Percentiles rank a stretch among this genome's conserved stretches.
Evolutionary conservation across 2,888 invertebrate species (phyloP).

Genomic region (Caenorhabditis sp.): DNA sequence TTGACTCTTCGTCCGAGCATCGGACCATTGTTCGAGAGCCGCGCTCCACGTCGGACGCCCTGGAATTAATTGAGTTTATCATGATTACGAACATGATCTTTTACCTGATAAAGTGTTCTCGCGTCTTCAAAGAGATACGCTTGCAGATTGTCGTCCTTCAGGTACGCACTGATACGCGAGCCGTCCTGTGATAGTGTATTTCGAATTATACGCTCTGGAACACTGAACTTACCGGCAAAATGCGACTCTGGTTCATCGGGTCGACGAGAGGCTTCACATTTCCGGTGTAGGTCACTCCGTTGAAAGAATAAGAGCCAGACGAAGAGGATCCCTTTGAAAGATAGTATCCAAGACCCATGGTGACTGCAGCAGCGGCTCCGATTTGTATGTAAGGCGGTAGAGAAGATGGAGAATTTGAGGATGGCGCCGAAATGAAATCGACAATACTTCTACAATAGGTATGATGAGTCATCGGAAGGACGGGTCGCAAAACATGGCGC

Average conservation of each 20-base stretch:
- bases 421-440: constrained; percentile 55
- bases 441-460: constrained; percentile 54
- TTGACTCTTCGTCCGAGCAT: constrained; percentile 75
- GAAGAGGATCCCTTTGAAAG: constrained; percentile 50
- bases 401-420: constrained; percentile 19
- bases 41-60: constrained; percentile 88
- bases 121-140: constrained; percentile 88
- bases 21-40: constrained; percentile 86
- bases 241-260: constrained; percentile 69
- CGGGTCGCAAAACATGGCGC: constrained; percentile 6
- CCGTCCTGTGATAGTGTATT: constrained; percentile 62
- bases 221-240: constrained; percentile 51
- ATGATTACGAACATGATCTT: constrained; percentile 80
- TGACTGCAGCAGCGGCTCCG: constrained; percentile 68
- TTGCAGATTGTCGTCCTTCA: constrained; percentile 69
- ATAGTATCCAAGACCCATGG: constrained; percentile 71
- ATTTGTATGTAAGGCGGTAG: constrained; percentile 54
- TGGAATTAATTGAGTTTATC: constrained; percentile 12
- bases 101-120: constrained; percentile 88
- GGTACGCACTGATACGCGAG: constrained; percentile 71
- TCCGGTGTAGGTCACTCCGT: constrained; percentile 52
- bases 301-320: constrained; percentile 39
- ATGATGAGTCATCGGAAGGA: not conserved
- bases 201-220: not conserved
- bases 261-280: constrained; percentile 67